Evolutionary conservation across 2,888 invertebrate genomes (phyloP).

Genomic region (Lordiphosa andalusiaca): DNA sequence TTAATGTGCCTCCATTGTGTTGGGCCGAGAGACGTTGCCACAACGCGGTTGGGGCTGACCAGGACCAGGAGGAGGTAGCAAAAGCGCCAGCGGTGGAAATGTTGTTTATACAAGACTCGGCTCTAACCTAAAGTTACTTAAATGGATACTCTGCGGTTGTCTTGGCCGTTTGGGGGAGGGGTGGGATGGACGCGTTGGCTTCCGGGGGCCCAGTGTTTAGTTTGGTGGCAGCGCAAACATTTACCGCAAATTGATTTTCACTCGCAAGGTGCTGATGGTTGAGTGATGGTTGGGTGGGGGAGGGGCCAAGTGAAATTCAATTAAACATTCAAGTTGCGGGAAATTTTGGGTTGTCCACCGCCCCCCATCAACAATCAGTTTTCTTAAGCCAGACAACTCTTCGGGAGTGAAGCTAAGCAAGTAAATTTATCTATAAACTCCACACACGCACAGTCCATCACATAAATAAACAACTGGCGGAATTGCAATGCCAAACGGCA

Average conservation of each 20-base stretch:
- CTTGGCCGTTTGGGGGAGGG: slow-evolving; percentile 4
- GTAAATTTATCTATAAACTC: slow-evolving; percentile 59
- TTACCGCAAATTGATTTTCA: slow-evolving; percentile 57
- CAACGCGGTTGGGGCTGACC: slow-evolving; percentile 22
- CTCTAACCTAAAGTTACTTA: slow-evolving; percentile 39
- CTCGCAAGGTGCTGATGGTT: slow-evolving; percentile 33
- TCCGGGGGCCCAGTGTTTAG: slow-evolving; percentile 37
- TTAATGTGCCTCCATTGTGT: slow-evolving; percentile 51
- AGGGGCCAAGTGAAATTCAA: too few relatives aligned
- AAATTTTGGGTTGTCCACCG: slow-evolving; percentile 18
- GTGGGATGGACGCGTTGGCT: not conserved
- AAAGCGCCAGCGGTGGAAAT: slow-evolving; percentile 12
- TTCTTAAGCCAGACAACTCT: slow-evolving; percentile 42
- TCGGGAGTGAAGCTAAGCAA: slow-evolving; percentile 47
- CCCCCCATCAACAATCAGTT: slow-evolving; percentile 40
- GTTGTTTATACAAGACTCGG: slow-evolving; percentile 27
- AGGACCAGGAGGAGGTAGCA: slow-evolving; percentile 16
- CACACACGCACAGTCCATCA: slow-evolving; percentile 53
- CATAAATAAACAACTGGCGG: slow-evolving; percentile 62
- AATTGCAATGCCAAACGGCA: slow-evolving; percentile 9
- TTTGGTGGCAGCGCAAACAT: slow-evolving; percentile 45
- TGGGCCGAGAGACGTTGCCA: slow-evolving; percentile 25
- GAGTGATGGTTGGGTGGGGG: too few relatives aligned
- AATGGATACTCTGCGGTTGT: slow-evolving; percentile 50
- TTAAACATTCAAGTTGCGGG: too few relatives aligned